Percentiles rank a stretch among this genome's conserved stretches.
phyloP scores from a whole-genome alignment of 2,113 vertebrate species.

The Oreocharis arfaki region DNA sequence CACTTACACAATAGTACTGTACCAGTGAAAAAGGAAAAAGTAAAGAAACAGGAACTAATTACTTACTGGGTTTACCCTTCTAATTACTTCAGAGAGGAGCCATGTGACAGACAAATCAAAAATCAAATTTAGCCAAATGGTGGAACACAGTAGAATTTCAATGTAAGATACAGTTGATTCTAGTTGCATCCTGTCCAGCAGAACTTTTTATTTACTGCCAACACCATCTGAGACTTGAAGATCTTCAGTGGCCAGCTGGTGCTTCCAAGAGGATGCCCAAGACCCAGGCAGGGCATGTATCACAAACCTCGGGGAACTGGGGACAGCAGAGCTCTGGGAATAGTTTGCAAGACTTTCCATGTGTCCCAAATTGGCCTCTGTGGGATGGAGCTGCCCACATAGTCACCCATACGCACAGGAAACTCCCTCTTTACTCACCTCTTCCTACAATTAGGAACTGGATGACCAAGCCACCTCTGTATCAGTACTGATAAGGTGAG shows the following conservation, averaged over 20 bases:
- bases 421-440: conserved; percentile 13
- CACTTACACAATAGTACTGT: background rate
- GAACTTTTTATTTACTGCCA: background rate
- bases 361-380: background rate
- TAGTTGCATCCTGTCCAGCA: background rate
- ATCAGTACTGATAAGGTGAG: background rate
- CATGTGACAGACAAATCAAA: background rate
- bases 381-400: background rate
- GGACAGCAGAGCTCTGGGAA: background rate
- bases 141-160: fast-evolving
- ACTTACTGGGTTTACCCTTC: background rate
- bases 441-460: conserved; percentile 21
- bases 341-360: background rate
- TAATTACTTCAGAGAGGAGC: background rate
- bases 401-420: background rate
- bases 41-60: background rate
- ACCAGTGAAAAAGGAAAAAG: background rate
- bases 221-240: background rate
- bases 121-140: background rate
- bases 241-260: background rate
- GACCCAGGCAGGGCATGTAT: background rate
- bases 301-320: background rate
- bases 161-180: too few species aligned
- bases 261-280: background rate
- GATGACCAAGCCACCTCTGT: background rate